These are phyloP conservation scores for Diploscapter pachys DNA, from an alignment of 1,140 invertebrate genomes.

Conservation along the genomic window DNA sequence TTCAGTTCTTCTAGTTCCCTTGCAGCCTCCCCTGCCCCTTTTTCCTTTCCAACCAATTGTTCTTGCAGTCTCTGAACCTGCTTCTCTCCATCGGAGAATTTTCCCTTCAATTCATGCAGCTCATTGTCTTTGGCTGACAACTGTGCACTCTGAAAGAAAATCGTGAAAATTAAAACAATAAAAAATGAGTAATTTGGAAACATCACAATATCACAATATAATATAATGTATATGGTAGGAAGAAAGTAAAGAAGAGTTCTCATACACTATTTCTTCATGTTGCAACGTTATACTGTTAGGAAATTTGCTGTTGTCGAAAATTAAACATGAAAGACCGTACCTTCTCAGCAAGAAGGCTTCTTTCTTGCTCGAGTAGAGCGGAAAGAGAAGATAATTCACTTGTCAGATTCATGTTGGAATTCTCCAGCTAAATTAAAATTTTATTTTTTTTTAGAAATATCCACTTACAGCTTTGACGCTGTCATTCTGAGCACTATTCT, in stretches of 20 bases:
- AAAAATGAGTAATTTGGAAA: too few relatives aligned
- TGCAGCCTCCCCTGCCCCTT: background rate
- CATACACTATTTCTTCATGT: too few relatives aligned
- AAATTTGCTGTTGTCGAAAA: too few relatives aligned
- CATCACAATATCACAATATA: too few relatives aligned
- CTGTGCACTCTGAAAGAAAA: background rate
- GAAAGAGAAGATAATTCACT: conserved; percentile 19
- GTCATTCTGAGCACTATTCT: conserved; percentile 6
- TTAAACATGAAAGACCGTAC: background rate
- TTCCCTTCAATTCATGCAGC: conserved; percentile 13
- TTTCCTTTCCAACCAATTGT: conserved; percentile 11
- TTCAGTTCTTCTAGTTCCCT: conserved; percentile 20
- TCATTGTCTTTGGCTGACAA: conserved; percentile 4
- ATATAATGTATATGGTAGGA: too few relatives aligned
- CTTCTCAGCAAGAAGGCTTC: conserved; percentile 8
- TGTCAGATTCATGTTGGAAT: conserved; percentile 9
- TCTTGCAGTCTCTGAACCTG: background rate
- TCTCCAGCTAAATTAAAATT: conserved; percentile 15
- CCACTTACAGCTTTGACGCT: conserved; percentile 18
- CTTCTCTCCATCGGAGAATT: conserved; percentile 9
- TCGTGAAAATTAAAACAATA: too few relatives aligned
- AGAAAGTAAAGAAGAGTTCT: too few relatives aligned
- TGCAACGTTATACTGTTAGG: too few relatives aligned
- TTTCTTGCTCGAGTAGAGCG: conserved; percentile 20
- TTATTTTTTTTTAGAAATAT: background rate